Base-by-base conservation (phyloP, 2,113 vertebrate species). In the Rhea pennata region DNA sequence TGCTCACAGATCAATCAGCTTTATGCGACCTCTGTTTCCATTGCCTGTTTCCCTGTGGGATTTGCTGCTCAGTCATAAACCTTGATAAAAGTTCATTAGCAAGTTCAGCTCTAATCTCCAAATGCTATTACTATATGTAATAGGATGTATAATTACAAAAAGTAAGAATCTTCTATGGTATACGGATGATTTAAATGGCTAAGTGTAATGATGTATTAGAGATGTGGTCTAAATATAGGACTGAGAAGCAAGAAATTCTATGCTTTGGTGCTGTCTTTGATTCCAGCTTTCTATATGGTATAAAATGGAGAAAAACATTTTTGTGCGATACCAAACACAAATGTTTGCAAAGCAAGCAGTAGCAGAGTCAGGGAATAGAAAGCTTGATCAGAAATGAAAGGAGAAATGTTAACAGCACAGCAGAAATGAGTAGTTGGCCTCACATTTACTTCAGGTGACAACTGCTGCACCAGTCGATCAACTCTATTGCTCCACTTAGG, bases 1-100 rank as follows among this genome's bases (percentile, higher is more conserved):
- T 31, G 65, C 13, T 42, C 50, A 5, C 36, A n/a, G 26, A 50
- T 6, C 50, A 2, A 0, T 7, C 0, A 0, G 10, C 1, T 87
- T 87, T 50, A 42, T 6, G 36, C 31, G 42, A 81, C 5, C 59
- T 24, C 51, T 1, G 0, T 2, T 42, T 5, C 15, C 0, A 12
- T 0, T 29, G 33, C 2, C 17, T 20, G 11, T 29, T 75, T 46
- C 31, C 42, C 39, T 11, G 3, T 0, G 72, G 67, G 27, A 51
- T 10, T n/a, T 6, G 42, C 62, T 71, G 70, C 61, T 2, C 9
- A 36, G 5, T 3, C 46, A 17, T 31, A 19, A 48, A 31, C 13
- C 36, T 33, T 24, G 33, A 54, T 54, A 36, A 40, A 53, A 67
- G 12, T 20, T 19, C 40, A 54, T n/a, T 81, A 44, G 29, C 78